Conservation (phyloP, 2,113 vertebrate genomes). For the Oncorhynchus kisutch region DNA sequence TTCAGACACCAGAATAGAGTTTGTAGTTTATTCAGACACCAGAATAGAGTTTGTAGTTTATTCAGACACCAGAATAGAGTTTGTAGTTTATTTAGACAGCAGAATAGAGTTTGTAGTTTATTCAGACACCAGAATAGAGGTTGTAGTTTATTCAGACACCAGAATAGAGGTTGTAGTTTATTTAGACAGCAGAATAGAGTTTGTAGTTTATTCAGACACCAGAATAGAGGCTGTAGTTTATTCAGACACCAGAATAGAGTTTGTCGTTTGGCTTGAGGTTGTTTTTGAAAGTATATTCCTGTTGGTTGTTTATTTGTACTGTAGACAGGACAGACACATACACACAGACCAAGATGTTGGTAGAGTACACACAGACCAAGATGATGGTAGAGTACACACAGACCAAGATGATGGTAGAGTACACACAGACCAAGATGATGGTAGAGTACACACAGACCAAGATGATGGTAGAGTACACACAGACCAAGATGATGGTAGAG, state of each 20-base stretch:
- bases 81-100: too few species aligned
- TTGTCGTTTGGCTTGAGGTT: neutral
- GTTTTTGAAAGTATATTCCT: neutral
- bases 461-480: neutral
- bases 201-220: too few species aligned
- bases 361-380: neutral
- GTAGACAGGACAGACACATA: conserved; percentile 29
- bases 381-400: too few species aligned
- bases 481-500: neutral
- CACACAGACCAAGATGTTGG: too few species aligned
- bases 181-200: neutral
- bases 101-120: neutral
- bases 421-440: neutral
- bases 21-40: too few species aligned
- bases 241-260: neutral
- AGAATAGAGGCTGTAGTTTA: neutral
- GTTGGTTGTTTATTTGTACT: too few species aligned
- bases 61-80: neutral
- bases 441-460: too few species aligned
- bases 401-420: too few species aligned
- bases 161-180: neutral
- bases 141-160: too few species aligned
- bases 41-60: neutral
- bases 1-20: conserved; percentile 33
- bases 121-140: neutral